Evolutionary conservation across 92 coral and sea anemone species (phyloP).

Genomic region (Porites evermanni): DNA sequence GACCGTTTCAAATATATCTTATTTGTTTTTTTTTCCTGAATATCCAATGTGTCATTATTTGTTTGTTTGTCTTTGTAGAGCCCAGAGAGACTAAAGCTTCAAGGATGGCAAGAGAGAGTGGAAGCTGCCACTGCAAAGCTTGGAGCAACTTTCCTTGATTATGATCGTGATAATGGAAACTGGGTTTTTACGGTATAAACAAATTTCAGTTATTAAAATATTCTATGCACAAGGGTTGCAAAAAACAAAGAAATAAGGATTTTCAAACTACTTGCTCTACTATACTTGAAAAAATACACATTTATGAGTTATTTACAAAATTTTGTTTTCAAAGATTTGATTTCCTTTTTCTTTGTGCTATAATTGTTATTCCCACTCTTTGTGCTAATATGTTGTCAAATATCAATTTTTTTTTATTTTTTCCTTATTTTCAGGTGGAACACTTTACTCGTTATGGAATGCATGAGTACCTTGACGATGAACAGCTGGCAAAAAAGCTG

Average conservation of each 20-base stretch:
- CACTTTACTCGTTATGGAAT: constrained; percentile 97
- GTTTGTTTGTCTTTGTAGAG: constrained; percentile 58
- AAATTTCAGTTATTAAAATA: too few species aligned
- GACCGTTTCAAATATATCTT: too few species aligned
- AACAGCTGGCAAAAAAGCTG: constrained; percentile 68
- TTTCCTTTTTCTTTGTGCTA: too few species aligned
- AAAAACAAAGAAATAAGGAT: too few species aligned
- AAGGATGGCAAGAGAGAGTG: constrained; percentile 94
- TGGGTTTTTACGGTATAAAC: constrained; percentile 91
- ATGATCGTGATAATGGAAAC: constrained; percentile 86
- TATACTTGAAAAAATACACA: too few species aligned
- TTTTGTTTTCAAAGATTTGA: too few species aligned
- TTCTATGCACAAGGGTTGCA: too few species aligned
- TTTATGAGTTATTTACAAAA: too few species aligned
- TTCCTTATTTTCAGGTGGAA: constrained; percentile 73
- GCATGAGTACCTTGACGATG: constrained; percentile 91
- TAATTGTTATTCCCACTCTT: too few species aligned
- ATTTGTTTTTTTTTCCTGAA: neutral
- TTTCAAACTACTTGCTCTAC: too few species aligned
- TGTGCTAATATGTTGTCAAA: neutral
- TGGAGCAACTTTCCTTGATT: constrained; percentile 90
- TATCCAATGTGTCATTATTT: neutral
- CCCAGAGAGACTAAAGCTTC: constrained; percentile 93
- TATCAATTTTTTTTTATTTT: too few species aligned
- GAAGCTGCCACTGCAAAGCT: constrained; percentile 90